Evolutionary conservation across 2,797 vertebrate species (phyloP).

Genomic region (Threskiornis aethiopicus): DNA sequence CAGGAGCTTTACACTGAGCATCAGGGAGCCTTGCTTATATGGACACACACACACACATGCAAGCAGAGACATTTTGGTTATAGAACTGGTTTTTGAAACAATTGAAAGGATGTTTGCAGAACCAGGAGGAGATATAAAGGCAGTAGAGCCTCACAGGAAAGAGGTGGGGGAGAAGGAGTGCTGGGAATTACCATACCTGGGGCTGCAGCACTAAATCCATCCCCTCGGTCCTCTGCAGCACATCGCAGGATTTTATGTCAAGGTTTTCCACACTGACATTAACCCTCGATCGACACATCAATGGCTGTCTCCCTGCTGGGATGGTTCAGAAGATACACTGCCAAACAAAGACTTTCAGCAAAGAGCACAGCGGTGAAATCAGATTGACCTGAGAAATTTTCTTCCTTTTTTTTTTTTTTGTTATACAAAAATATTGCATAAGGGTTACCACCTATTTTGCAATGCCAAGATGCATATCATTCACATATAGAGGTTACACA

Average conservation of each 20-base stretch:
- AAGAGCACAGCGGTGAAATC: not conserved
- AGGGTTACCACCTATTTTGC: not conserved
- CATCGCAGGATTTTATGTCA: not conserved
- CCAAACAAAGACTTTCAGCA: not conserved
- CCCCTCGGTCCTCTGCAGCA: not conserved
- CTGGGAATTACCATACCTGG: not conserved
- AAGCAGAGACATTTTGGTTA: not conserved
- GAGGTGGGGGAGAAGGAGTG: not conserved
- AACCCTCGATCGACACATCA: not conserved
- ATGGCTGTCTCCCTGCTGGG: not conserved
- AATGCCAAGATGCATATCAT: not conserved
- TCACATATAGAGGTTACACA: slow-evolving; percentile 14
- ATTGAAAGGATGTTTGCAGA: not conserved
- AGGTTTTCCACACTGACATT: not conserved
- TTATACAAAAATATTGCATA: not conserved
- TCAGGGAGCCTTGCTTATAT: not conserved
- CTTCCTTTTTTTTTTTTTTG: not conserved
- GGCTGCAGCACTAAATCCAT: not conserved
- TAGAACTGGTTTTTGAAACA: not conserved
- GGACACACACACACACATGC: too few relatives aligned
- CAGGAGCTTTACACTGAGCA: not conserved
- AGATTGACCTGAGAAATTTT: not conserved
- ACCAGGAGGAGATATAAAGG: not conserved
- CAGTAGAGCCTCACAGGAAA: not conserved
- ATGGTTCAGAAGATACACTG: not conserved